phyloP scores from a whole-genome alignment of 1,140 invertebrate species.

The Dryas iulia region DNA sequence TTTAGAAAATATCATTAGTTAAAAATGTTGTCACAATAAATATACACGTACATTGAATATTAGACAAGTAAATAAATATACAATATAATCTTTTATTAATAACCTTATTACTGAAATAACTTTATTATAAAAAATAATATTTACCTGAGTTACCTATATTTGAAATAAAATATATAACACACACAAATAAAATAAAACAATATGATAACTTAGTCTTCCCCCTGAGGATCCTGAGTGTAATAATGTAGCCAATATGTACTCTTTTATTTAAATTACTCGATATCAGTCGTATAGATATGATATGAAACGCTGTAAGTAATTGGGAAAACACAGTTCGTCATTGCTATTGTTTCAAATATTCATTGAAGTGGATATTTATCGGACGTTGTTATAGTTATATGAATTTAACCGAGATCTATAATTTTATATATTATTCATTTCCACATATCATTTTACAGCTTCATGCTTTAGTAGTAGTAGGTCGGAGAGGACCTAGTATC shows the following conservation, averaged over 20 bases:
- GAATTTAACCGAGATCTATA: background rate
- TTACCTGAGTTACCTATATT: background rate
- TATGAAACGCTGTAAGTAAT: slow-evolving; percentile 4
- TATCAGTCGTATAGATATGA: slow-evolving; percentile 10
- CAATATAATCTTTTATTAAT: background rate
- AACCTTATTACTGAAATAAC: background rate
- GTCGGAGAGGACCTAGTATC: too few species aligned
- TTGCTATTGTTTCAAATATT: background rate
- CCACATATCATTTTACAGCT: too few species aligned
- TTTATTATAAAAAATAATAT: background rate
- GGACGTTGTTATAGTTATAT: background rate
- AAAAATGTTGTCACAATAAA: too few species aligned
- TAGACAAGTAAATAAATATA: background rate
- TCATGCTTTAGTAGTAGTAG: too few species aligned
- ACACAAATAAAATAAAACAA: background rate
- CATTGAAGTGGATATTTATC: background rate
- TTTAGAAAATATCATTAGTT: too few species aligned
- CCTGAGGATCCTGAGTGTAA: background rate
- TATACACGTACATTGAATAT: too few species aligned
- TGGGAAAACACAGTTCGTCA: slow-evolving; percentile 6
- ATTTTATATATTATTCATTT: too few species aligned
- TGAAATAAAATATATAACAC: background rate
- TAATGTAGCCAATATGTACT: background rate
- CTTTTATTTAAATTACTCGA: background rate
- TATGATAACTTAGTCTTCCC: background rate